Base-by-base conservation (phyloP, 2,113 vertebrate genomes). In the Nymphicus hollandicus region DNA sequence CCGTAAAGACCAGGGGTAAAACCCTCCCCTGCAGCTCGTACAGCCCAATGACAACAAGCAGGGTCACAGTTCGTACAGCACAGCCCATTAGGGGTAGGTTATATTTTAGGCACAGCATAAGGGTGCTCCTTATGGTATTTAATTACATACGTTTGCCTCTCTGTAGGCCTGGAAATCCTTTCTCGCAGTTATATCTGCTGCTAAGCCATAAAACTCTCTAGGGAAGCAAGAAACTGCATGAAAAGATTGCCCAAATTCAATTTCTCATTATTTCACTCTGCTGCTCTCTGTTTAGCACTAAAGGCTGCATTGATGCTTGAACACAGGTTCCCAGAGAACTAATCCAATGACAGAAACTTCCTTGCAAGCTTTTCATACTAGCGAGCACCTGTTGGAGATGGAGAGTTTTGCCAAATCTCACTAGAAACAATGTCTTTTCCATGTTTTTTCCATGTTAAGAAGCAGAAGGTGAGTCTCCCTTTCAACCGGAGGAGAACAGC, bases 401-500 rank as follows among this genome's bases (percentile, higher is more conserved):
- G 28, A 47, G 35, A 73, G 8, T 71, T 72, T 55, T 69, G 27
- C 44, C 63, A 56, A 73, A 81, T 70, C 6, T 77, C 19, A 4
- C 35, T 29, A 39, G 13, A 65, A 86, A 76, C 13, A 10, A 20
- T 14, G 60, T 64, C 13, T 72, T 85, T 11, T 11, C 17, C 6
- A 33, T 20, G 29, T 33, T 19, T 55, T 55, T 55, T 19, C 31
- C 8, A 0, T 27, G 11, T 52, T 56, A 69, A 47, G 44, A 72
- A 17, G 47, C 53, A 81, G 44, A 60, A 46, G 5, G 5, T 15
- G 39, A 74, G 10, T 11, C 16, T 83, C 53, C 29, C 63, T 69
- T 86, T 55, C 43, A 6, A 44, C 9, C 10, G 1, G 1, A 77
- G 31, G 31, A 58, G 43, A 55, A 68, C 0, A 0, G 35, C 46